These are phyloP conservation scores for Watsonalla cultraria DNA, from an alignment of 2,888 invertebrate genomes.

Conservation along the genomic window DNA sequence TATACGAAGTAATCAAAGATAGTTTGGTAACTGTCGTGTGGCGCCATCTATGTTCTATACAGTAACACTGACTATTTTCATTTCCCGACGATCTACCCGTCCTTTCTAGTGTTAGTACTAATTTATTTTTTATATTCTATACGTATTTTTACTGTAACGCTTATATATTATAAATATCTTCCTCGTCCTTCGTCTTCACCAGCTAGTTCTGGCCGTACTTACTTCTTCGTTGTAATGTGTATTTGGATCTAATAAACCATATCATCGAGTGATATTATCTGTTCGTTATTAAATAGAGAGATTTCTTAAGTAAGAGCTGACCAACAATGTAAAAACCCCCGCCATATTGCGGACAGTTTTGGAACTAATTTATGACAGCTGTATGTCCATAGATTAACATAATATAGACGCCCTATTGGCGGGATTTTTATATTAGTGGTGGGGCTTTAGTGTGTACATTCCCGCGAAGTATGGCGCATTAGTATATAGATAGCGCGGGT, in stretches of 20 bases:
- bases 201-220: slow-evolving; percentile 48
- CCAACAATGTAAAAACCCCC: no score
- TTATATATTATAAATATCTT: slow-evolving; percentile 9
- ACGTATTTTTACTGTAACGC: neutral
- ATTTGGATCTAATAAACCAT: slow-evolving; percentile 46
- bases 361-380: no score
- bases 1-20: neutral
- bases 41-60: neutral
- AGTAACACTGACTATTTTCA: slow-evolving; percentile 10
- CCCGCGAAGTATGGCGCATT: slow-evolving; percentile 17
- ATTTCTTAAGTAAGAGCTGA: slow-evolving; percentile 18
- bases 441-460: slow-evolving; percentile 28
- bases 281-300: slow-evolving; percentile 34
- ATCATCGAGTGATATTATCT: slow-evolving; percentile 53
- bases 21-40: neutral
- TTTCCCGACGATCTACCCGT: slow-evolving; percentile 40
- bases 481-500: no score
- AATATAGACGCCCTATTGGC: no score
- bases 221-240: slow-evolving; percentile 28
- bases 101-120: slow-evolving; percentile 41
- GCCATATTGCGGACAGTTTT: no score
- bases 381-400: no score
- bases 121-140: slow-evolving; percentile 30
- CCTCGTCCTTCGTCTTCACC: slow-evolving; percentile 22
- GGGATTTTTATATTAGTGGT: no score